Base-by-base conservation (phyloP, 1,140 invertebrate genomes). In the Limonius californicus region DNA sequence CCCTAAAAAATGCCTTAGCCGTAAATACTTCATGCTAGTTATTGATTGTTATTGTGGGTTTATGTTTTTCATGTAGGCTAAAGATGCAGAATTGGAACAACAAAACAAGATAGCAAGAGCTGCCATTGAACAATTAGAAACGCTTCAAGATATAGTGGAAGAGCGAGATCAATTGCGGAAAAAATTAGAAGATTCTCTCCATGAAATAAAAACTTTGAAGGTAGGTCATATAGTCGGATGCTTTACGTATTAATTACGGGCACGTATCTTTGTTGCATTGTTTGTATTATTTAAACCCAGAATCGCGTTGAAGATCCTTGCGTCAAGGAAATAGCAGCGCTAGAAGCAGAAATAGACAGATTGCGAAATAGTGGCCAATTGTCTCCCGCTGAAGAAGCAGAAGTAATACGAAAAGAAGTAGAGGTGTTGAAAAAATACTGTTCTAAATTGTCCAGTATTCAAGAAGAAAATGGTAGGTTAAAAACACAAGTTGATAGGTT, bases 381-480 rank as follows among this genome's bases (percentile, higher is more conserved):
- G 11, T 62, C 64, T 8, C 64, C 68, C 2, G 64, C 64, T 6
- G 53, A 66, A 55, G 70, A 72, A 64, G 53, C 64, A 9, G 57
- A 64, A 61, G 42, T 70, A 0, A 69, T 72, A 19, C 54, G 62
- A 45, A 71, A 70, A 63, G 68, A 73, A 59, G 50, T 73, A 0
- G 65, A 67, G 30, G 67, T 71, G 2, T 35, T 73, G 12, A 73
- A 70, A 56, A 61, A 59, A 35, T 73, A 70, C 45, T 73, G 70
- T 35, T 9, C 68, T 0, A 70, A 72, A 57, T 39, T 73, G 8
- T 66, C 68, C 9, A 54, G 54, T 9, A 68, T 73, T 21, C 68
- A 70, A 63, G 60, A 67, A n/a, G 70, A 72, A 55, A 73, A 73
- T 50, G 19, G 57, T 11, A 43, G 57, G 7, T 43, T 72, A 8